These are phyloP conservation scores for Agrilus cyanescens DNA, from an alignment of 2,888 invertebrate species.

Conservation along the genomic window DNA sequence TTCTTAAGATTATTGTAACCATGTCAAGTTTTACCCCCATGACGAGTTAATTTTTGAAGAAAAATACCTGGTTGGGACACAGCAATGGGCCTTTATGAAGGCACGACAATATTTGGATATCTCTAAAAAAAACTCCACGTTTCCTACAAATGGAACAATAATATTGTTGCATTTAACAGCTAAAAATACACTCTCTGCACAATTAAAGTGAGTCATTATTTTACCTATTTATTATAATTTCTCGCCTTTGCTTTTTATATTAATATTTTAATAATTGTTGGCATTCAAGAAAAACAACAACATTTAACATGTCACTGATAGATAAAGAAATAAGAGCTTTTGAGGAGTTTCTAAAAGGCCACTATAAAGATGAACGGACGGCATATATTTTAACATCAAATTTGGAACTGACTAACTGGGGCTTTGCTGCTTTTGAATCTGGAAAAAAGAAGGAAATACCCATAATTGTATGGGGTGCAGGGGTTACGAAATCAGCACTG, in stretches of 20 bases:
- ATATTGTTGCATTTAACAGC: constrained; percentile 90
- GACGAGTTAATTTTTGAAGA: constrained; percentile 67
- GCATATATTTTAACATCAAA: constrained; percentile 88
- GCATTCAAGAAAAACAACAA: constrained; percentile 63
- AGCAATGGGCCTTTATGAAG: constrained; percentile 80
- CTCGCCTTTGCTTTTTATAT: constrained; percentile 4
- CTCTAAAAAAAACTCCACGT: constrained; percentile 35
- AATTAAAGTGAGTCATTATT: constrained; percentile 64
- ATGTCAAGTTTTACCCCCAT: constrained; percentile 43
- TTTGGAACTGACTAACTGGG: constrained; percentile 99
- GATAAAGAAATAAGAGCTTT: constrained; percentile 63
- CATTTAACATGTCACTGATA: constrained; percentile 61
- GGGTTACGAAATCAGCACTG: constrained; percentile 42
- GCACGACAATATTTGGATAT: constrained; percentile 1
- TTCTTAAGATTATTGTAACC: no score
- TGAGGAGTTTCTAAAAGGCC: constrained; percentile 53
- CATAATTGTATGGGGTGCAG: constrained; percentile 91
- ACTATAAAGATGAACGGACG: constrained; percentile 65
- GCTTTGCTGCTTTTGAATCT: constrained; percentile 90
- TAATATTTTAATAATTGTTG: constrained; percentile 5
- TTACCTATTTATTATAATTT: constrained; percentile 45
- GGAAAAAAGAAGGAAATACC: constrained; percentile 87
- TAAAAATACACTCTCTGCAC: constrained; percentile 90
- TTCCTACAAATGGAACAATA: constrained; percentile 45
- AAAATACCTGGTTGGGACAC: constrained; percentile 46